Base-by-base conservation (phyloP, 2,797 vertebrate genomes). In the Eidolon dupreanum region DNA sequence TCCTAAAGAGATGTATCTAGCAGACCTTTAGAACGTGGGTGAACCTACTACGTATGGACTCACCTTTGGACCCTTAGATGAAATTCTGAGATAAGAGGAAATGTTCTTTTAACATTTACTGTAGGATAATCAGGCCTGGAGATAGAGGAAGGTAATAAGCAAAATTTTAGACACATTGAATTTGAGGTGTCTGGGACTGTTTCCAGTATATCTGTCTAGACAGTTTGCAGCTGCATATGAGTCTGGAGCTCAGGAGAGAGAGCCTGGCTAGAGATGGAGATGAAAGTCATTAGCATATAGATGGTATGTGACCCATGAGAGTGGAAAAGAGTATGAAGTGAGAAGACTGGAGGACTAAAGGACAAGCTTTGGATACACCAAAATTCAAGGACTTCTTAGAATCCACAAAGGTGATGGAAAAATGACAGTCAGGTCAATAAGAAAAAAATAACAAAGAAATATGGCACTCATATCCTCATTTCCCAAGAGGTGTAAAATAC, bases 281-380 rank as follows among this genome's bases (percentile, higher is more conserved):
- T 59, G 28, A 79, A 87, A 93, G 20, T 24, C 5, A 77, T 93
- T 95, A 81, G 31, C 93, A 96, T 87, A 89, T 59, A 95, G 78
- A 89, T 87, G 46, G 9, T 38, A 82, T 88, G 24, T 96, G 55
- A 84, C 78, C 78, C 63, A 75, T 31, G 55, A 96, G 28, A 94
- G 3, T 84, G 9, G 33, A 38, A 66, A 94, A 61, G 77, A 86
- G 24, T 57, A 89, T 6, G 38, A 90, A 85, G 33, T 28, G 16
- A 90, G 43, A 91, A 77, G 41, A 96, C n/a, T 63, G 41, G 31
- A 95, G 75, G 26, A 46, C 59, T 77, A 49, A 82, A 78, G 59
- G 59, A 82, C 28, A 87, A 91, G 7, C 19, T 63, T 66, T 81
- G 24, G 24, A 94, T 87, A 94, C 17, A 95, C 5, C 55, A 88